These are phyloP conservation scores for Stenurella melanura DNA, from an alignment of 2,888 invertebrate genomes.

Conservation along the genomic window DNA sequence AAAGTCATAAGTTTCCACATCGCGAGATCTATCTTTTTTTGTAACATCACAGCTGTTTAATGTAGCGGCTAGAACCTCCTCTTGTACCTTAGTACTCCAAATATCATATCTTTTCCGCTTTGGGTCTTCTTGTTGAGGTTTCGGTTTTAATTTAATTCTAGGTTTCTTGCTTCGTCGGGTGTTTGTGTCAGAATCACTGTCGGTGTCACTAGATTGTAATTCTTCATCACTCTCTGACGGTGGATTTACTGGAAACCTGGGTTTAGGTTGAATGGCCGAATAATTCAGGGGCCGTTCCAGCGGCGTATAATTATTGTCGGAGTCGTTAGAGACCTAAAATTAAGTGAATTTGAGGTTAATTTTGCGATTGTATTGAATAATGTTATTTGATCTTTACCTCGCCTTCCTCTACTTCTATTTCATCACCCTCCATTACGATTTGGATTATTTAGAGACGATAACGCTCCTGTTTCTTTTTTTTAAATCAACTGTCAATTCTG, in stretches of 20 bases:
- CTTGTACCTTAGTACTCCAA: constrained; percentile 84
- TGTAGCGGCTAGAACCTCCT: constrained; percentile 86
- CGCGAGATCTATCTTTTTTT: constrained; percentile 79
- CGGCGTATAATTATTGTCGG: constrained; percentile 76
- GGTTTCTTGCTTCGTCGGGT: constrained; percentile 76
- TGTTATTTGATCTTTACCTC: constrained; percentile 58
- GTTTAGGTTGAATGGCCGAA: constrained; percentile 59
- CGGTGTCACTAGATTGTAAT: constrained; percentile 74
- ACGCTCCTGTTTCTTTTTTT: constrained; percentile 1
- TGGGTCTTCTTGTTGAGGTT: constrained; percentile 65
- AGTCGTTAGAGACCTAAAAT: constrained; percentile 63
- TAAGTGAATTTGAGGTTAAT: constrained; percentile 31
- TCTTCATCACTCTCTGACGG: constrained; percentile 75
- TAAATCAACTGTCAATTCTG: background rate
- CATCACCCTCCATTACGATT: constrained; percentile 55
- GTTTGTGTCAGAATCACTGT: constrained; percentile 77
- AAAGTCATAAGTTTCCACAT: constrained; percentile 87
- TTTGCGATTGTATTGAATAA: background rate
- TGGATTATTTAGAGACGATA: background rate
- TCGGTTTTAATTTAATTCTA: constrained; percentile 74
- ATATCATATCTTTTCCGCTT: constrained; percentile 85
- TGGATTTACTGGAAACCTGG: constrained; percentile 61
- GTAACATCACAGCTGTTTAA: constrained; percentile 87
- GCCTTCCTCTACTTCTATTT: constrained; percentile 58
- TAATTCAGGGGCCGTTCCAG: constrained; percentile 76